Percentiles rank a stretch among this genome's conserved stretches.
Evolutionary conservation across 2,113 vertebrate species (phyloP).

Genomic region (Phyllostomus hastatus): DNA sequence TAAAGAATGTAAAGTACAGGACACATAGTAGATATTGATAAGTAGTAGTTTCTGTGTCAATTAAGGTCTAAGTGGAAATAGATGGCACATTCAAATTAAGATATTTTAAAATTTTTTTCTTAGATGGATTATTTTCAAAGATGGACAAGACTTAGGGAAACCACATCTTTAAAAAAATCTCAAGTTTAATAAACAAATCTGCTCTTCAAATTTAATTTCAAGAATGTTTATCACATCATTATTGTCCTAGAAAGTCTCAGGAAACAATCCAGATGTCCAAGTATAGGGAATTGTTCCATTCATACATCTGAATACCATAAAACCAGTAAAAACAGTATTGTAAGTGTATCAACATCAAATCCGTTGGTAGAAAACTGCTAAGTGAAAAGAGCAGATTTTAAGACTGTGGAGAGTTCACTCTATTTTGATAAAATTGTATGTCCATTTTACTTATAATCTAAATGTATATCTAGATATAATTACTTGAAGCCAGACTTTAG

Average conservation of each 20-base stretch:
- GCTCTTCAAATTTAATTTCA: neutral
- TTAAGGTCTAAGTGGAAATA: neutral
- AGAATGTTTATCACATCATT: neutral
- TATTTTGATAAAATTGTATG: constrained; percentile 8
- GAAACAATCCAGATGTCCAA: neutral
- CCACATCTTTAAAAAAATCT: neutral
- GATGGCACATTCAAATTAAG: neutral
- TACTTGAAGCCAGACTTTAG: neutral
- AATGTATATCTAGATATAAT: neutral
- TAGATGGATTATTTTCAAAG: neutral
- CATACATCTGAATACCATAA: neutral
- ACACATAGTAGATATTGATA: neutral
- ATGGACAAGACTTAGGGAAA: neutral
- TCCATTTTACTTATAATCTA: neutral
- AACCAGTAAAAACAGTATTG: neutral
- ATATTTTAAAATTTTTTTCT: neutral
- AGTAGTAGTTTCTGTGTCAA: neutral
- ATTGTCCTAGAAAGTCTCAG: neutral
- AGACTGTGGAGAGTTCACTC: neutral
- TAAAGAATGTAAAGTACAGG: neutral
- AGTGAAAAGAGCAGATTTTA: neutral
- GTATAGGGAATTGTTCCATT: neutral
- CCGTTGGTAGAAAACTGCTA: neutral
- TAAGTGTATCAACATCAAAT: neutral
- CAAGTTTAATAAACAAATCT: neutral